Percentiles rank a stretch among this genome's conserved stretches.
Conservation (phyloP, 2,797 vertebrate species). For the Nothura maculosa region DNA sequence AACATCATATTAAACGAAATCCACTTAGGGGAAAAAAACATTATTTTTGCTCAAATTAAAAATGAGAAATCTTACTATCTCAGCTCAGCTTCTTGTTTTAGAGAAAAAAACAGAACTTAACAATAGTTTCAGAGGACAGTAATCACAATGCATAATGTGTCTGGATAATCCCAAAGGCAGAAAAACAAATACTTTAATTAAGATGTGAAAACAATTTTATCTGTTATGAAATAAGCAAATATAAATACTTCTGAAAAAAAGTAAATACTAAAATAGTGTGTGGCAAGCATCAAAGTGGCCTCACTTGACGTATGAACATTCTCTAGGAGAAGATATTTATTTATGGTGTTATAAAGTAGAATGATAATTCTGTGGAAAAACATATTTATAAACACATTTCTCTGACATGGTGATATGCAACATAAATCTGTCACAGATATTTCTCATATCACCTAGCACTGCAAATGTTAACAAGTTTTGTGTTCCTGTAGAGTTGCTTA, state of each 20-base stretch:
- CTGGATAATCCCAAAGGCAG: not conserved
- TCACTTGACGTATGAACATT: not conserved
- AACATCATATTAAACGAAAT: not conserved
- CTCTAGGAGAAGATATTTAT: not conserved
- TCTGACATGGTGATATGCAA: not conserved
- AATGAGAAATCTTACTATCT: not conserved
- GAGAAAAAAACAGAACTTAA: not conserved
- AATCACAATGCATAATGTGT: not conserved
- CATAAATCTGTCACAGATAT: not conserved
- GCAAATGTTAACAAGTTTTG: not conserved
- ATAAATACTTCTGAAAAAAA: not conserved
- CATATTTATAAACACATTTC: not conserved
- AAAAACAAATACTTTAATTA: not conserved
- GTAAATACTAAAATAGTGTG: not conserved
- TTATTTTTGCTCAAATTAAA: slow-evolving; percentile 16
- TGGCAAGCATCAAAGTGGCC: not conserved
- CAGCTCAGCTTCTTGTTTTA: not conserved
- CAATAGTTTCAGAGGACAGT: not conserved
- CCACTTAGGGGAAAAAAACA: not conserved
- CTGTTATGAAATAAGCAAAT: not conserved
- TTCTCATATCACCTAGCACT: not conserved
- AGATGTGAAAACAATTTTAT: not conserved
- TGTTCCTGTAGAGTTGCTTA: not conserved
- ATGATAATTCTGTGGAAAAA: not conserved
- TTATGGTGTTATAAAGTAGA: not conserved